phyloP scores from a whole-genome alignment of 2,113 vertebrate genomes.

The Caranx ignobilis region DNA sequence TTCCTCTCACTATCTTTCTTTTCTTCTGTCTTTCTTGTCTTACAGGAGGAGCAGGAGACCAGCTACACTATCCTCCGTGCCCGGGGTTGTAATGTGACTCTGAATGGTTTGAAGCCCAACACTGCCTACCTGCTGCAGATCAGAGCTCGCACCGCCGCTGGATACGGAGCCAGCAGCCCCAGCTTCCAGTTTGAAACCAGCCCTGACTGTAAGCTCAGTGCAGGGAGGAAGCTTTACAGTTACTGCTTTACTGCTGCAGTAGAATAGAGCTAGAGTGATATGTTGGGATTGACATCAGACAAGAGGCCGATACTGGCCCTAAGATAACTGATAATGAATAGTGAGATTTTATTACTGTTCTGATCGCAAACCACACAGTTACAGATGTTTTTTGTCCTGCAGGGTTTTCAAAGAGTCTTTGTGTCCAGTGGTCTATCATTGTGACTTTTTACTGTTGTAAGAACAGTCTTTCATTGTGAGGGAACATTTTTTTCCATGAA shows the following conservation, averaged over 20 bases:
- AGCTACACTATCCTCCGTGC: slow-evolving; percentile 98
- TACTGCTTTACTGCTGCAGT: background rate
- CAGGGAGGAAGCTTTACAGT: background rate
- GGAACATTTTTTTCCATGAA: background rate
- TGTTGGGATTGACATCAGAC: background rate
- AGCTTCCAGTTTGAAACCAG: slow-evolving; percentile 98
- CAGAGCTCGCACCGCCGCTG: slow-evolving; percentile 95
- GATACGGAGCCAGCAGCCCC: slow-evolving; percentile 94
- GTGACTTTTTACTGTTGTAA: background rate
- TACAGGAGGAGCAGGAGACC: slow-evolving; percentile 99
- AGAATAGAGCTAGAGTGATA: background rate
- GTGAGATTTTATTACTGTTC: background rate
- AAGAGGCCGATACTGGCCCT: background rate
- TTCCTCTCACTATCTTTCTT: background rate
- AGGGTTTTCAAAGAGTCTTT: background rate
- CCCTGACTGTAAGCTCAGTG: slow-evolving; percentile 91
- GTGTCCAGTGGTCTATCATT: background rate
- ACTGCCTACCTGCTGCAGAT: slow-evolving; percentile 97
- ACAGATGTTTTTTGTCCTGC: background rate
- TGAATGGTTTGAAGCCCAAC: slow-evolving; percentile 94
- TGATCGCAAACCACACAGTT: background rate
- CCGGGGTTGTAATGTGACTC: slow-evolving; percentile 93
- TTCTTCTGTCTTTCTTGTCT: slow-evolving; percentile 34
- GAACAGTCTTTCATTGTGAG: background rate
- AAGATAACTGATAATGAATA: background rate